A percentile compares a stretch with the other conserved stretches of the same genome.
phyloP scores from a whole-genome alignment of 2,888 invertebrate genomes.

The Tricholauxania praeusta region DNA sequence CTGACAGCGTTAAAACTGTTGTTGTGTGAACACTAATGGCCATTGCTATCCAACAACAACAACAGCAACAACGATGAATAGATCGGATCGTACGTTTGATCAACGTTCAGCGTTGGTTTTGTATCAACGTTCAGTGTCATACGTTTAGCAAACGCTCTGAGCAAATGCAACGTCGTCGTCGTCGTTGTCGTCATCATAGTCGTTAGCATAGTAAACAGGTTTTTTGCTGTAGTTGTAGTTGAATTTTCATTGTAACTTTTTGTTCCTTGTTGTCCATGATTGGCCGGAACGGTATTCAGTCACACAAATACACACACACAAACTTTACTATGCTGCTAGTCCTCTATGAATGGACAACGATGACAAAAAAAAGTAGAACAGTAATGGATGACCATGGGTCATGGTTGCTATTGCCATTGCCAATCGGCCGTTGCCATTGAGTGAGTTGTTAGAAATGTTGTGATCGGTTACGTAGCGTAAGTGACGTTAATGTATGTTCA shows the following conservation, averaged over 20 bases:
- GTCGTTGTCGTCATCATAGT: background rate
- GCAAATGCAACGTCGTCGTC: background rate
- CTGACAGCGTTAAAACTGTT: conserved; percentile 67
- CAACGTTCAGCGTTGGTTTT: conserved; percentile 10
- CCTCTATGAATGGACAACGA: conserved; percentile 36
- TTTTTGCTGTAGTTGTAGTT: conserved; percentile 18
- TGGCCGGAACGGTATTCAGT: conserved; percentile 30
- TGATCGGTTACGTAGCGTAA: conserved; percentile 47
- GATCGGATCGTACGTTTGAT: conserved; percentile 28
- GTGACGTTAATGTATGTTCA: conserved; percentile 63
- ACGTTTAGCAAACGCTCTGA: background rate
- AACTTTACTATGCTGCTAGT: conserved; percentile 1
- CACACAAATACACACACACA: conserved; percentile 4
- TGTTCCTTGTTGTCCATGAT: conserved; percentile 17
- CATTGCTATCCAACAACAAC: conserved; percentile 43
- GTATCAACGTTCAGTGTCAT: background rate
- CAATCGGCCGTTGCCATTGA: conserved; percentile 50
- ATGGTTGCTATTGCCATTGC: conserved; percentile 51
- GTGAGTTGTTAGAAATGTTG: conserved; percentile 62
- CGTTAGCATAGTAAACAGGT: conserved; percentile 35
- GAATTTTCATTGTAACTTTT: background rate
- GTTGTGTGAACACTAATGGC: conserved; percentile 62
- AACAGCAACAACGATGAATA: conserved; percentile 1
- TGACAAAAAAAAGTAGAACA: conserved; percentile 54
- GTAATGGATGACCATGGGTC: conserved; percentile 64